Conservation (phyloP, 2,113 vertebrate species). For the Archocentrus centrarchus region DNA sequence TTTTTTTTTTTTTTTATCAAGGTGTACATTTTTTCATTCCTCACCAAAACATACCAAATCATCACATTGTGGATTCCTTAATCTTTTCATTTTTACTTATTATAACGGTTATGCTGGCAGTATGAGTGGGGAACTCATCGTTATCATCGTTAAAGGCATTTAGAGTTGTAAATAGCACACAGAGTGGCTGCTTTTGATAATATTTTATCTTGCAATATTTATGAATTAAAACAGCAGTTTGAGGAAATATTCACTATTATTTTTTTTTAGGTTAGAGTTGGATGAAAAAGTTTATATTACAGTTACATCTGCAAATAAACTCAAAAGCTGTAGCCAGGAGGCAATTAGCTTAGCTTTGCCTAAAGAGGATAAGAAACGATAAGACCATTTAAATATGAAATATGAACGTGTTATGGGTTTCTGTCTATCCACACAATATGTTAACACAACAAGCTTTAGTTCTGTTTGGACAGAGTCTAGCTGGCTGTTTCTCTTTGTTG, state of each 20-base stretch:
- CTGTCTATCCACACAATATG: too few relatives aligned
- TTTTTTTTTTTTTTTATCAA: neutral
- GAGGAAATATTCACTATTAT: neutral
- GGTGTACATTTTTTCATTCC: neutral
- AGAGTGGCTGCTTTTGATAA: neutral
- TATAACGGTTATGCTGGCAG: neutral
- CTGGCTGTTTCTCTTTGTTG: too few relatives aligned
- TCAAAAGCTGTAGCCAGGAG: neutral
- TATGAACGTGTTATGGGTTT: too few relatives aligned
- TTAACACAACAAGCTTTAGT: too few relatives aligned
- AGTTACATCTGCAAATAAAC: too few relatives aligned
- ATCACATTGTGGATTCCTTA: constrained; percentile 10
- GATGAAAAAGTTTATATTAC: neutral
- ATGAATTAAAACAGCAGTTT: constrained; percentile 7
- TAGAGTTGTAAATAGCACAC: constrained; percentile 36
- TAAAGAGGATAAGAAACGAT: too few relatives aligned
- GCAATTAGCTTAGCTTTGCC: neutral
- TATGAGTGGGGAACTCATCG: neutral
- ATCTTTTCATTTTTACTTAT: neutral
- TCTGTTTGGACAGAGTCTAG: too few relatives aligned
- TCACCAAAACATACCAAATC: constrained; percentile 20
- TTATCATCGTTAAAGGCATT: neutral
- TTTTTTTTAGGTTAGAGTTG: neutral
- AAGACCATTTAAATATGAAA: neutral
- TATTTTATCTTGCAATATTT: constrained; percentile 42